Evolutionary conservation across 2,888 invertebrate genomes (phyloP), one percentile per base, ranked within the genome.

Genomic region (Meiosimyza platycephala): DNA sequence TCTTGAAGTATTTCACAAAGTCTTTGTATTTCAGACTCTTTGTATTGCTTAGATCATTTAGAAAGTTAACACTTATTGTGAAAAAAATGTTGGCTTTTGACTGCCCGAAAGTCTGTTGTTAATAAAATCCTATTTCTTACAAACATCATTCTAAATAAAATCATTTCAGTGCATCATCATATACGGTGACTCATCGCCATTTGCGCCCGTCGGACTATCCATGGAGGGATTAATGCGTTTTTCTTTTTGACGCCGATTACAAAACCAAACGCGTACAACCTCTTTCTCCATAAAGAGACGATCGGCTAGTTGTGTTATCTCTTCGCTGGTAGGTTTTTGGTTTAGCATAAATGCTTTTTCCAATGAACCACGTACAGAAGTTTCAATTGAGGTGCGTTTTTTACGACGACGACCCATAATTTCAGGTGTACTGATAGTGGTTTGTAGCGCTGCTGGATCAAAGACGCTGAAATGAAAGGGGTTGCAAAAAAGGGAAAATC

Each of bases 231-330:
- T 97, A 85, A 97, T 97, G 80, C 98, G 92, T 88, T 98, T 98
- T 89, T 98, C 97, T 88, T 98, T 98, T 88, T 98, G 98, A 75
- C 98, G 91, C 80, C 98, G 92, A 89, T 97, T 97, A 89, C 97
- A 97, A 89, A 97, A 97, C 97, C 97, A 97, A 67, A 95, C 95
- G 77, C 93, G 89, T 55, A 95, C 95, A 74, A 98, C 98, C 89
- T 98, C 98, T 88, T 98, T 98, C 88, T 98, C 98, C 97, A 98
- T 98, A 84, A 94, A 93, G 72, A 99, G 91, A 77, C 93, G 93
- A 88, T 98, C 97, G 59, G 98, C 98, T 77, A 99, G 90, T 84
- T 95, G 92, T 55, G 94, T 91, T 84, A 99, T 98, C 89, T 98
- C 98, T 88, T 98, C 98, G 75, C 96, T 96, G 52, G 97, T 97